Evolutionary conservation across 2,797 vertebrate genomes (phyloP).

Genomic region (Spea hammondii): DNA sequence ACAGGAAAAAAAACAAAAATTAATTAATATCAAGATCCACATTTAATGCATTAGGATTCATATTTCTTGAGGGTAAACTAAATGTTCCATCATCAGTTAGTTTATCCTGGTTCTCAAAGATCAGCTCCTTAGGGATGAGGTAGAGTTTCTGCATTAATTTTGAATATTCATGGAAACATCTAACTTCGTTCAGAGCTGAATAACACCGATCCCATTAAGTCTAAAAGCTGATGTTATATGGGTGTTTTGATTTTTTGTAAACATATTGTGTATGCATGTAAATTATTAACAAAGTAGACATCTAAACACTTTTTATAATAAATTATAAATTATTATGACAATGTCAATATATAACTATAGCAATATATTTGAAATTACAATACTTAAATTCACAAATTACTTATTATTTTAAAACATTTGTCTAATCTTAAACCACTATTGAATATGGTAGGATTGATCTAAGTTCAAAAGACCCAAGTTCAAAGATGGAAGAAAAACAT

Average conservation of each 20-base stretch:
- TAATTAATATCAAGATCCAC: conserved; percentile 36
- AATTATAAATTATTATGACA: no score
- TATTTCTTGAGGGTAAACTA: conserved; percentile 22
- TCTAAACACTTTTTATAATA: no score
- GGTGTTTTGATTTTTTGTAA: background rate
- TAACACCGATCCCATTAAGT: conserved; percentile 1
- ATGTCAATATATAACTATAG: no score
- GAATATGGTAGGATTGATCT: no score
- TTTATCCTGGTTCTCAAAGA: conserved; percentile 41
- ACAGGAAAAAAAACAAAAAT: background rate
- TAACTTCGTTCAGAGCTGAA: conserved; percentile 17
- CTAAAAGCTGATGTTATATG: background rate
- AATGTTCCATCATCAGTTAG: conserved; percentile 44
- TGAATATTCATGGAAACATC: conserved; percentile 32
- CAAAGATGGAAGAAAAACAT: no score
- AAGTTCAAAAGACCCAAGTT: no score
- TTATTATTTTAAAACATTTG: no score
- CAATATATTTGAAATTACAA: no score
- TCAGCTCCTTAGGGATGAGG: conserved; percentile 27
- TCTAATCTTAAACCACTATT: no score
- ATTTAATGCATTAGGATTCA: conserved; percentile 28
- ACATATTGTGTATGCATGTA: no score
- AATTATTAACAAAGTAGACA: no score
- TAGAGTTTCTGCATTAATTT: conserved; percentile 9
- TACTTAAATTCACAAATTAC: no score